These are phyloP conservation scores for Aphidoletes aphidimyza DNA, from an alignment of 2,888 invertebrate species.

Conservation along the genomic window DNA sequence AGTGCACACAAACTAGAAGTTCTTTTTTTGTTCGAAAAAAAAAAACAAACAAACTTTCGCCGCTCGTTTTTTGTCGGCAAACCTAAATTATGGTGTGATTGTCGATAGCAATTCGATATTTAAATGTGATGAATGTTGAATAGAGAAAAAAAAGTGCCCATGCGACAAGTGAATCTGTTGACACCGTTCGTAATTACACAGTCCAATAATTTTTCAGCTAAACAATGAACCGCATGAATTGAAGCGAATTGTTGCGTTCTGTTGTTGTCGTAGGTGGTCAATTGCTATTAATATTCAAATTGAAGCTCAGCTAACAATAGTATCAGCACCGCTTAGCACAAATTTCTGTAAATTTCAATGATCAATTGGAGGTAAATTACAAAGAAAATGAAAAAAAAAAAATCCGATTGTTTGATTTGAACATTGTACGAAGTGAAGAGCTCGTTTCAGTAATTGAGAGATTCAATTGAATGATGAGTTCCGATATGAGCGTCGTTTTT, in stretches of 20 bases:
- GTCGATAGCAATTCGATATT: no score
- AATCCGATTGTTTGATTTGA: no score
- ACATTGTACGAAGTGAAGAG: no score
- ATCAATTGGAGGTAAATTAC: neutral
- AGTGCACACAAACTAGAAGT: no score
- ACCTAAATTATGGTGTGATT: no score
- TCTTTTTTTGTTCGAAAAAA: no score
- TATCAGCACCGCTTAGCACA: neutral
- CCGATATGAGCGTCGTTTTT: neutral
- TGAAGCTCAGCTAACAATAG: neutral
- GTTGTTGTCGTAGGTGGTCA: neutral
- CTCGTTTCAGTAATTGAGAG: no score
- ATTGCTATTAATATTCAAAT: neutral
- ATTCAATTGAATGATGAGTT: no score
- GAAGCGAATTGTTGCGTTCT: neutral
- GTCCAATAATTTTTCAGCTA: neutral
- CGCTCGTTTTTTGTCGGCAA: no score
- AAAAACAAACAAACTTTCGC: no score
- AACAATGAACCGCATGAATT: neutral
- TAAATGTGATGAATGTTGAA: no score
- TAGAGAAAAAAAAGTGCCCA: neutral
- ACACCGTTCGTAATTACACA: constrained; percentile 20
- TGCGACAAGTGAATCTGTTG: neutral
- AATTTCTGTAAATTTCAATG: neutral
- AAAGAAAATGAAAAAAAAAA: no score